Conservation (phyloP, 2,113 vertebrate species). For the Chaetodon auriga region DNA sequence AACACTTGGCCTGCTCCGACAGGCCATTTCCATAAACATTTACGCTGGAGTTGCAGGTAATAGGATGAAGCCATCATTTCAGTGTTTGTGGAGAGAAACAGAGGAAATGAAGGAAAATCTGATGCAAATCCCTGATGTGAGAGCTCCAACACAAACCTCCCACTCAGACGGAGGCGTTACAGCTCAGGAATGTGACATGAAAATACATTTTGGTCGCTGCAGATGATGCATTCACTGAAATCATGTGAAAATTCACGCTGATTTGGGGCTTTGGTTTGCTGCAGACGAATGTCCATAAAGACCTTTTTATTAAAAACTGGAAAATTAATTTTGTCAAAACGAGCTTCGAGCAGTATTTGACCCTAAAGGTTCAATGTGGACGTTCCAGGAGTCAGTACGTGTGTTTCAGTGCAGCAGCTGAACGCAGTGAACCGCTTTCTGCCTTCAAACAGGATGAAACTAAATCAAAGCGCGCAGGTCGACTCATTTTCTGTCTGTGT, state of each 20-base stretch:
- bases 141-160: background rate
- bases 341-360: background rate
- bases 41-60: slow-evolving; percentile 52
- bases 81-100: slow-evolving; percentile 43
- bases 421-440: background rate
- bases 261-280: background rate
- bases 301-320: background rate
- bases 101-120: slow-evolving; percentile 46
- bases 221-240: background rate
- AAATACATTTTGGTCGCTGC: background rate
- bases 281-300: background rate
- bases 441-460: background rate
- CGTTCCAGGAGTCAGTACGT: background rate
- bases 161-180: slow-evolving; percentile 3
- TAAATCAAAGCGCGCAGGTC: background rate
- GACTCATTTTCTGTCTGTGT: background rate
- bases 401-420: background rate
- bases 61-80: slow-evolving; percentile 23
- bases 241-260: background rate
- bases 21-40: slow-evolving; percentile 72
- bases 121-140: slow-evolving; percentile 40
- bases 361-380: background rate
- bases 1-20: slow-evolving; percentile 68
- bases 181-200: slow-evolving; percentile 41
- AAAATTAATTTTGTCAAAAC: background rate